These are phyloP conservation scores for Tridacna gigas DNA, from an alignment of 2,888 invertebrate genomes.

Conservation along the genomic window DNA sequence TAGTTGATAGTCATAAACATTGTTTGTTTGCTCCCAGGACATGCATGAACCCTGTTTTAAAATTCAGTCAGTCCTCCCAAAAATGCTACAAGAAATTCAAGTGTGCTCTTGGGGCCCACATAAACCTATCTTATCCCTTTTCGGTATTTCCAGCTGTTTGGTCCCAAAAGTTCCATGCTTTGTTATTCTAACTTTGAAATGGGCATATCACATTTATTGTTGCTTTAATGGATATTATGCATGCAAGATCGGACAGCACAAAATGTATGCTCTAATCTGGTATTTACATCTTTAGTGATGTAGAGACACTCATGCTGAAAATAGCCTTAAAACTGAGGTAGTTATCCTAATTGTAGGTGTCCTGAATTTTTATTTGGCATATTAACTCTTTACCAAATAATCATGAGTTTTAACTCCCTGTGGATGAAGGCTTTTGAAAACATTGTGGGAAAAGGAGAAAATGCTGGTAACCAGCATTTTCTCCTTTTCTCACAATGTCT, in stretches of 20 bases:
- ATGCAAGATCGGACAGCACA: too few species aligned
- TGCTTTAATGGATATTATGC: too few species aligned
- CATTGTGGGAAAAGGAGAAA: neutral
- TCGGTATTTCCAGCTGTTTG: too few species aligned
- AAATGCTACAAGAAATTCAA: conserved; percentile 13
- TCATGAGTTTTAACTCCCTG: neutral
- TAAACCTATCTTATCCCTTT: conserved; percentile 22
- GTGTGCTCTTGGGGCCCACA: conserved; percentile 22
- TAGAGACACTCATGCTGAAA: neutral
- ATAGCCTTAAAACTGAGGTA: too few species aligned
- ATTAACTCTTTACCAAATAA: neutral
- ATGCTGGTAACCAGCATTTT: neutral
- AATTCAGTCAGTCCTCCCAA: conserved; percentile 42
- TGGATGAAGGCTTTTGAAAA: neutral
- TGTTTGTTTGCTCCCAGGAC: conserved; percentile 10
- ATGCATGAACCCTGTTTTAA: conserved; percentile 34
- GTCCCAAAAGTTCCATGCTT: too few species aligned
- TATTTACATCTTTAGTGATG: neutral
- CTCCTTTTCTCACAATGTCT: neutral
- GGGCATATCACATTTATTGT: too few species aligned
- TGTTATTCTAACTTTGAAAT: too few species aligned
- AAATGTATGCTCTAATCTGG: too few species aligned
- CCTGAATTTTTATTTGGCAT: too few species aligned
- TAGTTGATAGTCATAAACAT: conserved; percentile 7
- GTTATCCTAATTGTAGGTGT: too few species aligned